These are phyloP conservation scores for Oligia latruncula DNA, from an alignment of 2,888 invertebrate species.

Conservation along the genomic window DNA sequence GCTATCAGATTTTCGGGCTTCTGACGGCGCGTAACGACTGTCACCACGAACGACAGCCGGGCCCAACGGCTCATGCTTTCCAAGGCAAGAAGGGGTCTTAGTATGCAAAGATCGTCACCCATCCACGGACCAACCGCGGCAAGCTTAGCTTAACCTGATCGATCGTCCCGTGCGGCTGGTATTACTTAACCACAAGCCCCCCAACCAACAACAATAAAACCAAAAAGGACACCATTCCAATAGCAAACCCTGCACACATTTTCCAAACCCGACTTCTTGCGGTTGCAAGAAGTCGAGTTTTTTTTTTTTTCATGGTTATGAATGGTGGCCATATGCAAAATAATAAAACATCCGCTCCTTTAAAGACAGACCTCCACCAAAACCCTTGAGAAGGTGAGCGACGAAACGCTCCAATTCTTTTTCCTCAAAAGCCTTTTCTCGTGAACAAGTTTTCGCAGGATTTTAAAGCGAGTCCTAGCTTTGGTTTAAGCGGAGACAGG, in stretches of 20 bases:
- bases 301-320: too few relatives aligned
- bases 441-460: background rate
- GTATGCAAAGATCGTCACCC: too few relatives aligned
- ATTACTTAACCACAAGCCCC: too few relatives aligned
- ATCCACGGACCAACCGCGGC: too few relatives aligned
- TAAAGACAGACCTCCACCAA: conserved; percentile 1
- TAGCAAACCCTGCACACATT: conserved; percentile 3
- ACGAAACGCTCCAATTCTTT: background rate
- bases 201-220: background rate
- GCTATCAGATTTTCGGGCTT: too few relatives aligned
- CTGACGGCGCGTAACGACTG: too few relatives aligned
- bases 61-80: too few relatives aligned
- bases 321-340: conserved; percentile 35
- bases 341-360: conserved; percentile 42
- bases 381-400: background rate
- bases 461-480: conserved; percentile 5
- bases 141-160: too few relatives aligned
- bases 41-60: too few relatives aligned
- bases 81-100: too few relatives aligned
- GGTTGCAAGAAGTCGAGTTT: too few relatives aligned
- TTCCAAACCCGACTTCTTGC: background rate
- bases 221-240: background rate
- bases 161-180: too few relatives aligned
- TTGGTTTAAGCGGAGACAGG: background rate
- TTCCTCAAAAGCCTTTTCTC: background rate